Evolutionary conservation across 2,113 vertebrate genomes (phyloP).

Genomic region (Pygoscelis antarcticus): DNA sequence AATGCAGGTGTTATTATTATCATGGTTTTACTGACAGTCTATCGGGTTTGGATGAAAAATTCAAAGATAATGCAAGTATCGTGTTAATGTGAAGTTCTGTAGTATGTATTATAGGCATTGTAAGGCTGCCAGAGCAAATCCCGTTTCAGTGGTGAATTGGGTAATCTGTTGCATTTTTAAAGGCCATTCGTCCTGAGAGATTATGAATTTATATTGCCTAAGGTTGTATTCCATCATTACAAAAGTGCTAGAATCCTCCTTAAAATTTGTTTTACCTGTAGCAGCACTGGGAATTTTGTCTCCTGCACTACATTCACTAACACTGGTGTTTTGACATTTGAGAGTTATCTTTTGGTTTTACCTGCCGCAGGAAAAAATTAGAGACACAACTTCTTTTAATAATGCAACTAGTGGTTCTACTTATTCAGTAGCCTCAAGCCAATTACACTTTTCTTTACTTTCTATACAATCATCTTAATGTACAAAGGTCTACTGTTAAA

Average conservation of each 20-base stretch:
- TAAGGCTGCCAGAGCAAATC: constrained; percentile 60
- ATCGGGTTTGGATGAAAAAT: constrained; percentile 35
- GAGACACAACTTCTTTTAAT: constrained; percentile 69
- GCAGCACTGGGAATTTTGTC: constrained; percentile 72
- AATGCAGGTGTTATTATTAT: neutral
- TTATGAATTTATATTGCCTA: constrained; percentile 76
- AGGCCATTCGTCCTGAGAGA: constrained; percentile 73
- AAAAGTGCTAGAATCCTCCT: constrained; percentile 69
- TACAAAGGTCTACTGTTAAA: constrained; percentile 25
- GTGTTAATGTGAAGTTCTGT: neutral
- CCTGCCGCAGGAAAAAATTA: constrained; percentile 70
- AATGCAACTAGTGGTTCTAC: constrained; percentile 62
- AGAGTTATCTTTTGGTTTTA: constrained; percentile 65
- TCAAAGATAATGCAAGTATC: neutral
- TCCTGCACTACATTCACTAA: constrained; percentile 69
- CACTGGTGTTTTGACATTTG: constrained; percentile 70
- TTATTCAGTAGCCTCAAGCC: constrained; percentile 59
- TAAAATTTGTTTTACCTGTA: constrained; percentile 79
- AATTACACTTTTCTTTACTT: constrained; percentile 55
- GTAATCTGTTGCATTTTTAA: constrained; percentile 73
- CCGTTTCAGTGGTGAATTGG: constrained; percentile 52
- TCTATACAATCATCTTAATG: neutral
- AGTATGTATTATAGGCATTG: neutral
- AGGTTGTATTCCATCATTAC: constrained; percentile 77
- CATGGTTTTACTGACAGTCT: constrained; percentile 16